Evolutionary conservation across 2,888 invertebrate genomes (phyloP).

Genomic region (Stenotaenia linearis): DNA sequence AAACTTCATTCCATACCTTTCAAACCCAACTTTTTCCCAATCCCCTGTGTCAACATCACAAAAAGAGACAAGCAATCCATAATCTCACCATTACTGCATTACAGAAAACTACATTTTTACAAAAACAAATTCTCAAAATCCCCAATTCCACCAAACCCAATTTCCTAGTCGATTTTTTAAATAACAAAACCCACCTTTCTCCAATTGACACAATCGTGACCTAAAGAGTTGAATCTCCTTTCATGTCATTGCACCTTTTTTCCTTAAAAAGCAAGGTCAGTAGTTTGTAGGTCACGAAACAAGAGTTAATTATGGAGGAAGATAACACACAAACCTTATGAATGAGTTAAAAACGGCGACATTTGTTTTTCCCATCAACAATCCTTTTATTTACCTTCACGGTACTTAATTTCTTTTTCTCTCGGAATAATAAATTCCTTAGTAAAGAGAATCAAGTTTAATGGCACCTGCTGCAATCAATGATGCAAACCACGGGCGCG

Average conservation of each 20-base stretch:
- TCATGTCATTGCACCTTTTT: constrained; percentile 2
- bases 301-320: not conserved
- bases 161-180: not conserved
- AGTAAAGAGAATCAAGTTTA: not conserved
- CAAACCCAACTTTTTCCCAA: no score
- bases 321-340: not conserved
- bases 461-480: constrained; percentile 15
- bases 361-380: no score
- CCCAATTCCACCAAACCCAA: no score
- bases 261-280: constrained; percentile 1
- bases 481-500: constrained; percentile 7
- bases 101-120: no score
- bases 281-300: constrained; percentile 5
- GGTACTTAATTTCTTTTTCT: not conserved
- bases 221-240: constrained; percentile 3
- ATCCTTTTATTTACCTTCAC: not conserved
- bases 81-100: no score
- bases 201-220: not conserved
- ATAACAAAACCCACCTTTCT: not conserved
- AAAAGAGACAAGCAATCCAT: no score
- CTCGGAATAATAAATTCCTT: not conserved
- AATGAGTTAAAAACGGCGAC: not conserved
- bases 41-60: no score
- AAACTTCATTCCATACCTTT: no score
- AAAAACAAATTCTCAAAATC: no score